Percentiles rank a stretch among this genome's conserved stretches.
Evolutionary conservation across 2,797 vertebrate genomes (phyloP).

Genomic region (Anguilla marmorata): DNA sequence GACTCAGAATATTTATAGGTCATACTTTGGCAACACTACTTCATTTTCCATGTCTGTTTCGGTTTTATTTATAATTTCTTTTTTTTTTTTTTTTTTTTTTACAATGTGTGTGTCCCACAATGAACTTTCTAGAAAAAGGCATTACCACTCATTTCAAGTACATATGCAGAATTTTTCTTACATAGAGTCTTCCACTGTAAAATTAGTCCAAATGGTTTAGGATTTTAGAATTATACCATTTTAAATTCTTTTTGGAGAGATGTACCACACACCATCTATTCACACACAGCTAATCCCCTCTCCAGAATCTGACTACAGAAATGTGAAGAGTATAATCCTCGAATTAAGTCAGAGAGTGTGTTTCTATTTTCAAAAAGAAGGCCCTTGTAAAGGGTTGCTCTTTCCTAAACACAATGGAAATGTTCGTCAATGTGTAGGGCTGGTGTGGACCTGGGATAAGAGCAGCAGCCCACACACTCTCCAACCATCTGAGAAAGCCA

Average conservation of each 20-base stretch:
- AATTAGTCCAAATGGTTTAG: slow-evolving; percentile 38
- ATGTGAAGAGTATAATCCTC: slow-evolving; percentile 43
- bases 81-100: slow-evolving; percentile 20
- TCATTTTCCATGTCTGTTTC: slow-evolving; percentile 31
- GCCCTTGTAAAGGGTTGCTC: slow-evolving; percentile 42
- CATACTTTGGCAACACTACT: slow-evolving; percentile 28
- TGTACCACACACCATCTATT: slow-evolving; percentile 36
- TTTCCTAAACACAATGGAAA: slow-evolving; percentile 50
- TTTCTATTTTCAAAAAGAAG: slow-evolving; percentile 42
- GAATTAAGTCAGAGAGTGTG: slow-evolving; percentile 34
- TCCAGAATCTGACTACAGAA: slow-evolving; percentile 35
- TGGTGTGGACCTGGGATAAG: slow-evolving; percentile 18
- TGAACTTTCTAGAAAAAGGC: slow-evolving; percentile 26
- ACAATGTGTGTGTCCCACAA: slow-evolving; percentile 26
- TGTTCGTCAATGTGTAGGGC: slow-evolving; percentile 37
- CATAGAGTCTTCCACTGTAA: slow-evolving; percentile 9
- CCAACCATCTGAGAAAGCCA: slow-evolving; percentile 34
- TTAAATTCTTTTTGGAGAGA: slow-evolving; percentile 42
- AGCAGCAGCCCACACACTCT: slow-evolving; percentile 45
- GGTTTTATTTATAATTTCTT: slow-evolving; percentile 34
- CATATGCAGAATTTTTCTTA: not conserved
- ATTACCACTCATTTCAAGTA: not conserved
- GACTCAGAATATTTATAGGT: slow-evolving; percentile 36
- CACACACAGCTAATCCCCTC: slow-evolving; percentile 43
- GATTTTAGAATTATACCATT: slow-evolving; percentile 37